Base-by-base conservation (phyloP, 2,888 invertebrate species). In the Cheilosia urbana region DNA sequence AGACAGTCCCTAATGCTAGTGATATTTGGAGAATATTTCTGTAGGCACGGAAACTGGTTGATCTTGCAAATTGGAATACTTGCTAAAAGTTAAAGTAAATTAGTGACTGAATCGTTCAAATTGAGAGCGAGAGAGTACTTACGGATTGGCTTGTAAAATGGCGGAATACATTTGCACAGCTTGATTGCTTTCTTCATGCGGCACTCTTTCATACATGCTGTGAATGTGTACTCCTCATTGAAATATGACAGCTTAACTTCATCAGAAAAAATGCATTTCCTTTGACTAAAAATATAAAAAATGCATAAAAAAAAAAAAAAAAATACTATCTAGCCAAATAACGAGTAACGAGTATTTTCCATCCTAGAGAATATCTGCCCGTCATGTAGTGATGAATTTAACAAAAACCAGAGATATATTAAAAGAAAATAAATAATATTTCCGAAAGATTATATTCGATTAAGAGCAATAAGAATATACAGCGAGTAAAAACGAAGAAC, bases 171-270 rank as follows among this genome's bases (percentile, higher is more conserved):
- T 88, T 94, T 94, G 90, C 96, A 96, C 21, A 93, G 92, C 53
- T 93, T 93, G 47, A 93, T 93, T 62, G 95, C 93, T 60, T 93
- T 93, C 78, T 94, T 94, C 94, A 96, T 95, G 47, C 96, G 93
- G 87, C 96, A 96, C 89, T 96, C 95, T 62, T 95, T 93, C 93
- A 96, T 95, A 89, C 96, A 96, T 2, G 95, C 95, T 0, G 95
- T 94, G 89, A 95, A 96, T 0, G 96, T 95, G 89, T 96, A 96
- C 2, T 92, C 90, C 0, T 94, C 94, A 0, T 94, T 94, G 63
- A 92, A 92, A 45, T 89, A 92, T 66, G 94, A 93, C 80, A 96
- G 90, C 73, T 93, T 93, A 19, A 94, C 93, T 90, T 96, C 96
- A 88, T 96, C 94, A 0, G 94, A 93, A 89, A 96, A 96, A 37